Percentiles rank a stretch among this genome's conserved stretches.
Evolutionary conservation across 2,888 invertebrate species (phyloP).

Genomic region (Caenorhabditis sp.): DNA sequence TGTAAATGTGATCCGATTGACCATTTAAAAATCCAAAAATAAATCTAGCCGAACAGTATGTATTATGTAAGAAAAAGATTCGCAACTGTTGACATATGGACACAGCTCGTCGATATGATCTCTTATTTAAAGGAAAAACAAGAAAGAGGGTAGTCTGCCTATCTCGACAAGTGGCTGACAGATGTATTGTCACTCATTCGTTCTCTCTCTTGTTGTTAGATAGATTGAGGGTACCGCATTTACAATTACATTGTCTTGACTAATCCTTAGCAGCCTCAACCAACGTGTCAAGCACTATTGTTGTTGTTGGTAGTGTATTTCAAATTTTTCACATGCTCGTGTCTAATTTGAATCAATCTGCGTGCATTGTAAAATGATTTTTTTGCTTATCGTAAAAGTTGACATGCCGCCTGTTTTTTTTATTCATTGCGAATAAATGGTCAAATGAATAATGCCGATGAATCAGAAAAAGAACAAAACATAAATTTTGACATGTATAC

Average conservation of each 20-base stretch:
- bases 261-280: not conserved
- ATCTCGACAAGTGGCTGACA: constrained; percentile 46
- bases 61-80: constrained; percentile 27
- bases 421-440: not conserved
- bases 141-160: not conserved
- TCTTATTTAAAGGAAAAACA: constrained; percentile 35
- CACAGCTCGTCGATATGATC: constrained; percentile 24
- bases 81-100: constrained; percentile 30
- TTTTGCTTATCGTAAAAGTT: constrained; percentile 14
- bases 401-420: not conserved
- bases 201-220: too few species aligned
- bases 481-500: not conserved
- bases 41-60: constrained; percentile 7
- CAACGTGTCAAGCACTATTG: not conserved
- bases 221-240: constrained; percentile 38
- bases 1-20: not conserved
- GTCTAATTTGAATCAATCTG: constrained; percentile 18
- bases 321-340: not conserved
- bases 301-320: not conserved
- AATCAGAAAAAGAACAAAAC: not conserved
- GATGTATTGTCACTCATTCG: constrained; percentile 41
- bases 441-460: not conserved
- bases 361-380: not conserved
- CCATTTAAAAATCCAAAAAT: constrained; percentile 1
- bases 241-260: not conserved